These are phyloP conservation scores for Achlya flavicornis DNA, from an alignment of 2,888 invertebrate genomes.

Conservation along the genomic window DNA sequence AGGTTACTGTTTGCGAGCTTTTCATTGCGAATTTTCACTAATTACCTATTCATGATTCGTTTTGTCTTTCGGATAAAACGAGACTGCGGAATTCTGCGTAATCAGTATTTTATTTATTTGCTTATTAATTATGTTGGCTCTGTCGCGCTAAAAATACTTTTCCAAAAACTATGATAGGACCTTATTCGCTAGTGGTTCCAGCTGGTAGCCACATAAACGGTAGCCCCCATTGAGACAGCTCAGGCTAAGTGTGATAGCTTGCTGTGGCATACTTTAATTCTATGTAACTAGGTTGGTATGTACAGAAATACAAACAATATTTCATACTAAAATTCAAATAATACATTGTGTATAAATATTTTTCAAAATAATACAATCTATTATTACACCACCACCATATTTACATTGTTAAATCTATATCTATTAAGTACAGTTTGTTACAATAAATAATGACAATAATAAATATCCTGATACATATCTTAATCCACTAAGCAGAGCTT, in stretches of 20 bases:
- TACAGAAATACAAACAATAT: neutral
- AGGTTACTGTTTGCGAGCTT: too few species aligned
- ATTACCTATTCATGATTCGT: too few species aligned
- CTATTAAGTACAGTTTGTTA: slow-evolving; percentile 63
- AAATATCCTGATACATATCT: slow-evolving; percentile 19
- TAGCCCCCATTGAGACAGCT: neutral
- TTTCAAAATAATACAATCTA: slow-evolving; percentile 45
- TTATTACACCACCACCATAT: slow-evolving; percentile 64
- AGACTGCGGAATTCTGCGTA: too few species aligned
- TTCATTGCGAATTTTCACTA: too few species aligned
- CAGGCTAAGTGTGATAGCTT: neutral
- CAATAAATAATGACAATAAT: slow-evolving; percentile 41
- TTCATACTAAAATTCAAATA: neutral
- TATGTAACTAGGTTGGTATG: neutral
- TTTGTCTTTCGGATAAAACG: too few species aligned
- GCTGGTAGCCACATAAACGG: too few species aligned
- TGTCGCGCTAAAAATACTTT: too few species aligned
- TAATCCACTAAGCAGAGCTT: neutral
- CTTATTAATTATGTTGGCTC: too few species aligned
- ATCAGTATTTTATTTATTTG: too few species aligned
- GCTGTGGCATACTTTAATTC: neutral
- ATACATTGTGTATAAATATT: slow-evolving; percentile 20
- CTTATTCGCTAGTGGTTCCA: too few species aligned
- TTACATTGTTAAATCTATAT: slow-evolving; percentile 49
- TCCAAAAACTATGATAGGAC: too few species aligned